Evolutionary conservation across 1,140 invertebrate species (phyloP).

Genomic region (Procambarus virginalis): DNA sequence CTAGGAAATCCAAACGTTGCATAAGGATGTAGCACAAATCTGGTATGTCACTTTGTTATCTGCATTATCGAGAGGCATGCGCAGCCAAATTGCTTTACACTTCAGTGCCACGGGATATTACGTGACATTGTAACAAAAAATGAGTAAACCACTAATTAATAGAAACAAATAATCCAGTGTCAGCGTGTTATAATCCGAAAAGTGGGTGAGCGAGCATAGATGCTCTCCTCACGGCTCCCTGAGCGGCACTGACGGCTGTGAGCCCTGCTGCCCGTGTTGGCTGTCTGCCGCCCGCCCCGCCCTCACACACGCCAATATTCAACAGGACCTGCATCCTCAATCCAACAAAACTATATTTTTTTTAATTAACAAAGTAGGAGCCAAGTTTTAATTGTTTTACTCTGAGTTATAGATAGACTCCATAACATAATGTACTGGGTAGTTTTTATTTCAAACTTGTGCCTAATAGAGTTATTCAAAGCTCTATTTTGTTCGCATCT

Average conservation of each 20-base stretch:
- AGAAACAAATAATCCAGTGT: conserved; percentile 36
- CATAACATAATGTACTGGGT: too few species aligned
- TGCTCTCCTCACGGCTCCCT: conserved; percentile 40
- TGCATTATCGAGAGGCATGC: conserved; percentile 25
- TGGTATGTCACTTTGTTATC: conserved; percentile 3
- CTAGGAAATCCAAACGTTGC: neutral
- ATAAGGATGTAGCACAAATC: conserved; percentile 6
- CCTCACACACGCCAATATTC: neutral
- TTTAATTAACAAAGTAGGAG: too few species aligned
- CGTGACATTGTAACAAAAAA: neutral
- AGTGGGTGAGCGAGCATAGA: conserved; percentile 19
- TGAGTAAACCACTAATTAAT: conserved; percentile 24
- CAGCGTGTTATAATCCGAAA: conserved; percentile 52
- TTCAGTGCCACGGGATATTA: neutral
- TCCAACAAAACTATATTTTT: too few species aligned
- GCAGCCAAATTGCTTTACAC: conserved; percentile 6
- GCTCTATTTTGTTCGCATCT: too few species aligned
- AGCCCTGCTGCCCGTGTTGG: neutral
- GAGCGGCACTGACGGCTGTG: conserved; percentile 40
- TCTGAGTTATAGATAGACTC: too few species aligned
- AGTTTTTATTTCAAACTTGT: too few species aligned
- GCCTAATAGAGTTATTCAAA: too few species aligned
- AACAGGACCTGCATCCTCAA: neutral
- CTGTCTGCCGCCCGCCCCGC: neutral
- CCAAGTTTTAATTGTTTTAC: too few species aligned